A percentile compares a stretch with the other conserved stretches of the same genome.
These are phyloP conservation scores for Bactericera cockerelli DNA, from an alignment of 1,140 invertebrate genomes.

Conservation along the genomic window DNA sequence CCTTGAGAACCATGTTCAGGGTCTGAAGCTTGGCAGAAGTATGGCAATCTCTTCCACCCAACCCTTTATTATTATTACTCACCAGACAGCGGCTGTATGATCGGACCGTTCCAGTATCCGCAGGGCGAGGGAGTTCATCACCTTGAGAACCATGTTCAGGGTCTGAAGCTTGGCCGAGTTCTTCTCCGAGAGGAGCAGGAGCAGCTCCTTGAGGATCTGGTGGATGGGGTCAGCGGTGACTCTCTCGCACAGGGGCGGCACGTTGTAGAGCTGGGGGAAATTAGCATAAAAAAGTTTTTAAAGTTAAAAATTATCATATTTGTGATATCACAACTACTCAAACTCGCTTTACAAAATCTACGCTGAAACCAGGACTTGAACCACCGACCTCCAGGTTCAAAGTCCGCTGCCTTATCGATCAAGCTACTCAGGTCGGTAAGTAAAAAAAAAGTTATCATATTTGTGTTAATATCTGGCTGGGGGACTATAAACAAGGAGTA, in stretches of 20 bases:
- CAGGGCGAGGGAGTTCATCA: slow-evolving; percentile 24
- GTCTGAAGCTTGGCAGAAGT: slow-evolving; percentile 13
- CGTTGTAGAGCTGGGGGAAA: slow-evolving; percentile 17
- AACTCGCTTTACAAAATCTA: too few species aligned
- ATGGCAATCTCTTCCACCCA: too few species aligned
- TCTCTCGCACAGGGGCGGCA: slow-evolving; percentile 17
- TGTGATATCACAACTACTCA: too few species aligned
- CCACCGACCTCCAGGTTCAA: too few species aligned
- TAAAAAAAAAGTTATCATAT: too few species aligned
- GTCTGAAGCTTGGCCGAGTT: slow-evolving; percentile 13
- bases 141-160: slow-evolving; percentile 21
- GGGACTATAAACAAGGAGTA: too few species aligned
- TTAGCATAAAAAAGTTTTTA: neutral
- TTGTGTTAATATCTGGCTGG: too few species aligned
- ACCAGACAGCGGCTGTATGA: slow-evolving; percentile 23
- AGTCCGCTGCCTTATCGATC: too few species aligned
- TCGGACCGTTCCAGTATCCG: slow-evolving; percentile 22
- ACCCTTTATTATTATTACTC: too few species aligned
- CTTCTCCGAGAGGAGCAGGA: slow-evolving; percentile 20
- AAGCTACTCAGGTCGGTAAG: too few species aligned
- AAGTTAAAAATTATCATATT: too few species aligned
- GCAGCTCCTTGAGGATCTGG: slow-evolving; percentile 17
- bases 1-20: slow-evolving; percentile 21
- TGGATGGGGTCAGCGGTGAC: slow-evolving; percentile 18
- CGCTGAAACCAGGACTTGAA: too few species aligned